Evolutionary conservation across 2,797 vertebrate genomes (phyloP).

Genomic region (Oreochromis mossambicus): DNA sequence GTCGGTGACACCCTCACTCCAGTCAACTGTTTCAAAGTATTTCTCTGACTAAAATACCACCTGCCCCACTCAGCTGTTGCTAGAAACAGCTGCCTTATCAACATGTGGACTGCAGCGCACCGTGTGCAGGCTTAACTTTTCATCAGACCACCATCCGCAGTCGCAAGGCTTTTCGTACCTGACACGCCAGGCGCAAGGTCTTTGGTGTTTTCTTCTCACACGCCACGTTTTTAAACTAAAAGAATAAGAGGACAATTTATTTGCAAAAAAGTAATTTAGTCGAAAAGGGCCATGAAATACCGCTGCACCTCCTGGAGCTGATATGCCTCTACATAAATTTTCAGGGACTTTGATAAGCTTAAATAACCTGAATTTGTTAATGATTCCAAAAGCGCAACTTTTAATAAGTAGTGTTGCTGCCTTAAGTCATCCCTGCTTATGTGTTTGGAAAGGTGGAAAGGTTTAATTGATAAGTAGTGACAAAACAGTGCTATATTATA

Average conservation of each 20-base stretch:
- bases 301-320: not conserved
- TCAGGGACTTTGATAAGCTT: not conserved
- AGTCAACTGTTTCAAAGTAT: constrained; percentile 65
- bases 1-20: constrained; percentile 50
- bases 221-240: not conserved
- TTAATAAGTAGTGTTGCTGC: not conserved
- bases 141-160: not conserved
- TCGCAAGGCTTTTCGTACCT: not conserved
- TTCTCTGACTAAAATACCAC: constrained; percentile 61
- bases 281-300: not conserved
- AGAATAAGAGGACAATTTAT: not conserved
- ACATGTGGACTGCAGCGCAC: constrained; percentile 12
- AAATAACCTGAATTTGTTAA: not conserved
- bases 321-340: not conserved
- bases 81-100: constrained; percentile 47
- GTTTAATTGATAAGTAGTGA: not conserved
- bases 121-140: constrained; percentile 24
- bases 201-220: not conserved
- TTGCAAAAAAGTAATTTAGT: not conserved
- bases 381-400: not conserved
- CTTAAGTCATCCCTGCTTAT: not conserved
- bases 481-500: not conserved
- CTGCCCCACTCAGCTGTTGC: constrained; percentile 67
- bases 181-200: not conserved
- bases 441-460: not conserved